Conservation (phyloP, 1,140 invertebrate genomes). For the Bombyx mandarina region DNA sequence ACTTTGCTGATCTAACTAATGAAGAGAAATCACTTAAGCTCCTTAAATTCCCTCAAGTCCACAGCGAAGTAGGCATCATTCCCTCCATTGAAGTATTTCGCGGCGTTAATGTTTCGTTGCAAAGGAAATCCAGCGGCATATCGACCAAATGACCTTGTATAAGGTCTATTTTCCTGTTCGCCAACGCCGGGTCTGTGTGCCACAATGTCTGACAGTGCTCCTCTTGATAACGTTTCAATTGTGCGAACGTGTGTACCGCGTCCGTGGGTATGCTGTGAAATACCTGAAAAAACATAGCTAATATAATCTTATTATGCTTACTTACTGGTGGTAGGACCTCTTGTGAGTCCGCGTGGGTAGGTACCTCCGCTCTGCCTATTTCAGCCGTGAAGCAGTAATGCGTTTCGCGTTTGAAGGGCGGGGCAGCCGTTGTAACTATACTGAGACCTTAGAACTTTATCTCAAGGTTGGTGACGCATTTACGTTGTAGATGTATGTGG, state of each 20-base stretch:
- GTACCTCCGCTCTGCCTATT: too few relatives aligned
- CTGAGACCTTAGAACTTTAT: too few relatives aligned
- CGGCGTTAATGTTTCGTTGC: conserved; percentile 86
- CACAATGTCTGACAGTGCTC: conserved; percentile 73
- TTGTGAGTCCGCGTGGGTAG: too few relatives aligned
- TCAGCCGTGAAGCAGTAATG: too few relatives aligned
- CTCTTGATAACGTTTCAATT: conserved; percentile 81
- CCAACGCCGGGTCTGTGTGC: conserved; percentile 77
- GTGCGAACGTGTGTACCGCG: conserved; percentile 79
- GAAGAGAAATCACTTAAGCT: too few relatives aligned
- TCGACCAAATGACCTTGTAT: conserved; percentile 90
- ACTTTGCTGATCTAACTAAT: too few relatives aligned
- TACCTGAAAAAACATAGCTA: conserved; percentile 69
- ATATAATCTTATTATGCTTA: too few relatives aligned
- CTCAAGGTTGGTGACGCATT: too few relatives aligned
- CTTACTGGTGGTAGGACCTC: too few relatives aligned
- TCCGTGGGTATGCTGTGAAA: conserved; percentile 86
- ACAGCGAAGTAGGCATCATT: conserved; percentile 84
- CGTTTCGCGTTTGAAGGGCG: too few relatives aligned
- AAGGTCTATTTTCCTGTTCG: conserved; percentile 78
- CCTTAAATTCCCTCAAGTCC: conserved; percentile 74
- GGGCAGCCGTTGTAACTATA: too few relatives aligned
- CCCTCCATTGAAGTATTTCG: conserved; percentile 85
- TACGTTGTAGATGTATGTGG: too few relatives aligned
- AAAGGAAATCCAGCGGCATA: conserved; percentile 88